Base-by-base conservation (phyloP, 2,113 vertebrate genomes). In the Proterorhinus semilunaris region DNA sequence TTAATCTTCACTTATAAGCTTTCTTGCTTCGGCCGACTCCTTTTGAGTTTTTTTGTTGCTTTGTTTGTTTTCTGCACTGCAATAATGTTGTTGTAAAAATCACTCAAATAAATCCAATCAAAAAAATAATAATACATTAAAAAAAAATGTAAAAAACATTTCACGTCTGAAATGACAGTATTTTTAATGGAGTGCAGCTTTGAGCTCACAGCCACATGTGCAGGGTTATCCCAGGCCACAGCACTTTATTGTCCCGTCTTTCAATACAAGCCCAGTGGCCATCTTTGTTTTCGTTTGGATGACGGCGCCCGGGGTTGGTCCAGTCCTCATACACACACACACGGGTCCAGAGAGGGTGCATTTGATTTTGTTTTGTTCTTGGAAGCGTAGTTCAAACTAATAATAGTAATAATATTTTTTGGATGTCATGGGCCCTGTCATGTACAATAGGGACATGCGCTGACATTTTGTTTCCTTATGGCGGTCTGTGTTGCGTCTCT, bases 401-500 rank as follows among this genome's bases (percentile, higher is more conserved):
- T 68, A 36, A 5, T 36, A 36, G 27, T 36, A 36, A 36, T 36
- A 36, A 36, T 36, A 36, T 1, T 36, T 36, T 36, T 36, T 5
- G 27, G 2, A 36, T 36, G 0, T 36, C 27, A 59, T 5, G 27
- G 53, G 8, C 54, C 43, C 17, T 78, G 73, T 77, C 47, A 62
- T 59, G 45, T 11, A 53, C 48, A 74, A 51, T 15, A 10, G 49
- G 80, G 55, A 69, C 45, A 65, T 36, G 17, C 57, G 9, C 53
- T 53, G 48, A 63, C 46, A 59, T 82, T 82, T 85, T 69, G 64
- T 69, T 71, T 52, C 49, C 55, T 44, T 2, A 1, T 43, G 10
- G 70, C 47, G 44, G n/a, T 71, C 69, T 51, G 11, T 13, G 0
- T 11, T 69, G 52, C 27, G 3, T 78, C 66, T 10, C 8, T 1